Conservation (phyloP, 2,888 invertebrate genomes). For the Stenodema calcarata region DNA sequence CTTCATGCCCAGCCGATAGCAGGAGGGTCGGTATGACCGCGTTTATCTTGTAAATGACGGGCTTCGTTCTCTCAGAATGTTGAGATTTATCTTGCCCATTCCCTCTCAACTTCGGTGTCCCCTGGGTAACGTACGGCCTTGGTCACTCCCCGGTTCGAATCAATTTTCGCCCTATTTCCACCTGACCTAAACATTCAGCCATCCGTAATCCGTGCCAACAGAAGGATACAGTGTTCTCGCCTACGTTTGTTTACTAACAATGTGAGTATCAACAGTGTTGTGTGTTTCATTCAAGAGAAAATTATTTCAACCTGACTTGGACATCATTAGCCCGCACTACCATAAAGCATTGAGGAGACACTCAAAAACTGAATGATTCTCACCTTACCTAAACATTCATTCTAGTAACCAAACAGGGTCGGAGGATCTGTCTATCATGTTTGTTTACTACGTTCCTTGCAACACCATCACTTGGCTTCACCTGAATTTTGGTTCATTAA, state of each 20-base stretch:
- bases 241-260: not conserved
- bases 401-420: too few species aligned
- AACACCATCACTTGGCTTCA: too few species aligned
- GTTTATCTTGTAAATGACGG: conserved; percentile 1
- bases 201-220: not conserved
- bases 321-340: too few species aligned
- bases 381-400: too few species aligned
- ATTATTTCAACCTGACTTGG: too few species aligned
- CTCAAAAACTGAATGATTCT: too few species aligned
- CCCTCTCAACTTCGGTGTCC: not conserved
- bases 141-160: conserved; percentile 6
- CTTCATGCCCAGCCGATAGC: not conserved
- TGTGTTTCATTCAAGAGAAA: too few species aligned
- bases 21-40: not conserved
- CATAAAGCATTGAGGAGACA: too few species aligned
- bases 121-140: not conserved
- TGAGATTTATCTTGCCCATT: not conserved
- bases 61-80: not conserved
- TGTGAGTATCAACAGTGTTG: not conserved
- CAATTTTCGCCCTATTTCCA: conserved; percentile 11
- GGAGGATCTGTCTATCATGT: too few species aligned
- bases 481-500: too few species aligned
- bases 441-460: too few species aligned
- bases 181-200: conserved; percentile 1
- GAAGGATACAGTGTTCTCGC: not conserved